These are phyloP conservation scores for Stenolophus ochropezus DNA, from an alignment of 2,888 invertebrate genomes.

Conservation along the genomic window DNA sequence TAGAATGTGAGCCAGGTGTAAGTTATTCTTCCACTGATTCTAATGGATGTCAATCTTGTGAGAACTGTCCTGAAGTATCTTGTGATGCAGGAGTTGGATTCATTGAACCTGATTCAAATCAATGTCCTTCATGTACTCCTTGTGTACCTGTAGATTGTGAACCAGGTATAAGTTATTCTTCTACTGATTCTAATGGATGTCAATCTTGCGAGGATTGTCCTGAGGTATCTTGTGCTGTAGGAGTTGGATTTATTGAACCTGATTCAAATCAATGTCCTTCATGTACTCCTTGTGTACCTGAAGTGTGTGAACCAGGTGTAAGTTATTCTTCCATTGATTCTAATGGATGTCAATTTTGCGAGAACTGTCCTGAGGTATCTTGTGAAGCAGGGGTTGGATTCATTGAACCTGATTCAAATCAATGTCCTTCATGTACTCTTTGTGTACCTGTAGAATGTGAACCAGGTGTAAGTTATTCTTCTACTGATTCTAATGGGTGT, in stretches of 20 bases:
- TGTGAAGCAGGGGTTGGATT: neutral
- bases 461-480: too few species aligned
- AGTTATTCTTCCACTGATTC: too few species aligned
- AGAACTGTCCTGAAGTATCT: too few species aligned
- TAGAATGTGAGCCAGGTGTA: neutral
- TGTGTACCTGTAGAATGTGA: neutral
- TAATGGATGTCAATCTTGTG: neutral
- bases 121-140: neutral
- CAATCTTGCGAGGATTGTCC: neutral
- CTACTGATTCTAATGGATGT: too few species aligned
- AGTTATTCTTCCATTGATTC: too few species aligned
- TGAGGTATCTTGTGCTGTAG: neutral
- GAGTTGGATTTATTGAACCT: neutral
- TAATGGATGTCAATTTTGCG: neutral
- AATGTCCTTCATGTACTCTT: neutral
- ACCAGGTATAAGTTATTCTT: too few species aligned
- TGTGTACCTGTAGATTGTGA: neutral
- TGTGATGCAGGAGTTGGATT: neutral
- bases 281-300: neutral
- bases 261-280: too few species aligned
- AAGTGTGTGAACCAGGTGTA: neutral
- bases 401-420: neutral
- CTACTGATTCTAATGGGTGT: too few species aligned
- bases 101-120: neutral
- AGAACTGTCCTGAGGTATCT: too few species aligned